A percentile compares a stretch with the other conserved stretches of the same genome.
Evolutionary conservation across 30 jellyfish, hydroid and myxozoan genomes (phyloP).

Genomic region (Rhopilema esculentum): DNA sequence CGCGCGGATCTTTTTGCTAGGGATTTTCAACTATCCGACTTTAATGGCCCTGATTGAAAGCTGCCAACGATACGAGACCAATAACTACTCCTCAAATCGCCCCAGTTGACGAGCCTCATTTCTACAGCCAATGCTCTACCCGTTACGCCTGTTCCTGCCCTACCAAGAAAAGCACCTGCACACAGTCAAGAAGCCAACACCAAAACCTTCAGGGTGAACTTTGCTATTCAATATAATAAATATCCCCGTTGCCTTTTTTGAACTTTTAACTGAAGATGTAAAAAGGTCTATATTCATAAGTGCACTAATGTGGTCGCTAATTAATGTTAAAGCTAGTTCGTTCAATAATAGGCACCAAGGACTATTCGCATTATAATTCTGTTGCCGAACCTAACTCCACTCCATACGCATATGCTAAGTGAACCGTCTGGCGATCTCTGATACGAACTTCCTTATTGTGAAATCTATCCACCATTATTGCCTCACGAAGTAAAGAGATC

Average conservation of each 20-base stretch:
- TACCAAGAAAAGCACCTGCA: neutral
- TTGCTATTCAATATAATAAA: neutral
- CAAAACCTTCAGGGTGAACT: neutral
- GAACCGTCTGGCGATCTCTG: neutral
- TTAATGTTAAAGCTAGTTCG: neutral
- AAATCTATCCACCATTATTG: neutral
- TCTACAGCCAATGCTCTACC: neutral
- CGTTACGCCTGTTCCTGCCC: neutral
- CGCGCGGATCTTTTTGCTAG: neutral
- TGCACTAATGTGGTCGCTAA: neutral
- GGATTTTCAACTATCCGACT: neutral
- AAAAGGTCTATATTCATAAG: neutral
- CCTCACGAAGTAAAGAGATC: neutral
- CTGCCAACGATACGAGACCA: neutral
- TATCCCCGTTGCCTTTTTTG: neutral
- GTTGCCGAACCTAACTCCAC: neutral
- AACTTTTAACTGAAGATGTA: neutral
- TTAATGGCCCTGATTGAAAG: neutral
- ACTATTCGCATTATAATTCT: neutral
- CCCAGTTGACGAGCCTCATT: neutral
- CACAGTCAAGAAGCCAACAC: neutral
- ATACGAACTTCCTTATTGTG: neutral
- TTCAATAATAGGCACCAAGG: neutral
- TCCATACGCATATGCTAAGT: neutral
- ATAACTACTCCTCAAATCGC: neutral